Percentiles rank a stretch among this genome's conserved stretches.
These are phyloP conservation scores for Ostrea edulis DNA, from an alignment of 1,140 invertebrate species.

Conservation along the genomic window DNA sequence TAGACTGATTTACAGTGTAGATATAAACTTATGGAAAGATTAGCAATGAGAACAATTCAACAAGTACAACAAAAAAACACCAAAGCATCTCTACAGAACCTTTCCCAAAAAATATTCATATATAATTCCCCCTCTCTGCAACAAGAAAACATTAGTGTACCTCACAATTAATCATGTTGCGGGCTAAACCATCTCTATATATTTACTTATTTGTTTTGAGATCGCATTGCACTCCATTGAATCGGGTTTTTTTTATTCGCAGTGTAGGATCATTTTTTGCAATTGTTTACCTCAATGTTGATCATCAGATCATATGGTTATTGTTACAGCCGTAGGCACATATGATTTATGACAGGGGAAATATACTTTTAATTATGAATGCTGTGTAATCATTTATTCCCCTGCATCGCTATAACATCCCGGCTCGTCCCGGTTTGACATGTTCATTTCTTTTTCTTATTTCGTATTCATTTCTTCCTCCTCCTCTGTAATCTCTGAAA, in stretches of 20 bases:
- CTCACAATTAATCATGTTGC: constrained; percentile 21
- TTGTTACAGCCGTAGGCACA: constrained; percentile 12
- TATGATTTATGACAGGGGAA: constrained; percentile 31
- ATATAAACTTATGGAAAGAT: background rate
- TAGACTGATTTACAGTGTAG: background rate
- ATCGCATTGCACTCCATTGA: constrained; percentile 20
- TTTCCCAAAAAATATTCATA: background rate
- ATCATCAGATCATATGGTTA: constrained; percentile 29
- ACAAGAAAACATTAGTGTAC: constrained; percentile 6
- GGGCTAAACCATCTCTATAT: constrained; percentile 30
- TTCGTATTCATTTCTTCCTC: background rate
- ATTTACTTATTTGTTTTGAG: constrained; percentile 37
- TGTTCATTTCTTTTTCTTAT: constrained; percentile 38
- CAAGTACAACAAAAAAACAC: too few species aligned
- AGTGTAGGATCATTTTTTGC: constrained; percentile 21
- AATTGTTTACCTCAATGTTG: constrained; percentile 30
- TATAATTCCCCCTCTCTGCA: background rate
- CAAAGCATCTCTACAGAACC: too few species aligned
- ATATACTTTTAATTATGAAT: constrained; percentile 36
- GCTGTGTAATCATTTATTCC: constrained; percentile 35
- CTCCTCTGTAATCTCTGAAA: constrained; percentile 21
- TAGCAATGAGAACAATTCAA: background rate
- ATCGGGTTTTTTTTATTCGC: constrained; percentile 16
- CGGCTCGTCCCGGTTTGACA: constrained; percentile 34
- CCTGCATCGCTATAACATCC: constrained; percentile 33